A percentile compares a stretch with the other conserved stretches of the same genome.
Evolutionary conservation across 2,888 invertebrate genomes (phyloP).

Genomic region (Lasiommata megera): DNA sequence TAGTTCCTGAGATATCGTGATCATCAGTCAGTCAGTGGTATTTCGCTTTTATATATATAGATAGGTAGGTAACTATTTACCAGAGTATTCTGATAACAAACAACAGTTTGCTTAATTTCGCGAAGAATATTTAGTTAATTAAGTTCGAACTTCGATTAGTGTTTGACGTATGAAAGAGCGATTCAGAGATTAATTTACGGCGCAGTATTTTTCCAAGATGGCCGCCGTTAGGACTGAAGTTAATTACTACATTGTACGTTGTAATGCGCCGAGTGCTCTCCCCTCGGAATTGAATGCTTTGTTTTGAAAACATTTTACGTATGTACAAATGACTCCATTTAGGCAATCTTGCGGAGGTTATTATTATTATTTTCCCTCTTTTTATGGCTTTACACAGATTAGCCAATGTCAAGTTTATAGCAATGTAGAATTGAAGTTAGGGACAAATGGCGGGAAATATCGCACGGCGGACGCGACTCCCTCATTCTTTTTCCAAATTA

Average conservation of each 20-base stretch:
- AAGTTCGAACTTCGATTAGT: conserved; percentile 39
- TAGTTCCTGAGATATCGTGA: no score
- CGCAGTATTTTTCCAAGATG: conserved; percentile 61
- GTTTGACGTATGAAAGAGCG: conserved; percentile 70
- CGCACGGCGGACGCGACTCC: no score
- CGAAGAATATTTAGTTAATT: conserved; percentile 11
- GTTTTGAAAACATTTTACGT: conserved; percentile 3
- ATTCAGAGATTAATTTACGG: conserved; percentile 65
- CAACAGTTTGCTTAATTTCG: conserved; percentile 2
- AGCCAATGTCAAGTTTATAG: no score
- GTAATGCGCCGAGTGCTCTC: conserved; percentile 34
- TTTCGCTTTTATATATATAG: no score
- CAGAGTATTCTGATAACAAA: not conserved
- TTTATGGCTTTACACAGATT: no score
- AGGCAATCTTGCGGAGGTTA: not conserved
- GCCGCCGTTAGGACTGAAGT: conserved; percentile 49
- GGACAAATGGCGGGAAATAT: no score
- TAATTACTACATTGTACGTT: conserved; percentile 55
- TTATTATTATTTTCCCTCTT: no score
- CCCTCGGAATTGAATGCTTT: conserved; percentile 16
- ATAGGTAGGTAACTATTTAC: no score
- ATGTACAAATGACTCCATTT: conserved; percentile 1
- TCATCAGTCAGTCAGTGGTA: no score
- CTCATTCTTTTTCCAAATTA: no score
- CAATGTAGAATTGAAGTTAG: no score